phyloP scores from a whole-genome alignment of 2,888 invertebrate genomes.

The Andrena minutula region DNA sequence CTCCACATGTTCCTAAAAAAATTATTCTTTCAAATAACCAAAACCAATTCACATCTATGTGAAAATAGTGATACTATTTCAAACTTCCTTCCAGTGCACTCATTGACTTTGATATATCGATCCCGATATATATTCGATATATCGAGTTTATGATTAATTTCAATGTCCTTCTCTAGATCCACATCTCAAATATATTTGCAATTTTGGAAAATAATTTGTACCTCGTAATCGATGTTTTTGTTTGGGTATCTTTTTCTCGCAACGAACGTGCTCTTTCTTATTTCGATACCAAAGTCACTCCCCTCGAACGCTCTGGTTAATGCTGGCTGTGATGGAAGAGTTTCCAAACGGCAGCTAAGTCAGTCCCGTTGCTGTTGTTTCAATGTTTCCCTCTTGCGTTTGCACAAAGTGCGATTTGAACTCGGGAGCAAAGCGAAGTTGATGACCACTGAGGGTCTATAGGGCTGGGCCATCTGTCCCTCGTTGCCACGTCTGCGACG shows the following conservation, averaged over 20 bases:
- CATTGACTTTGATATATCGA: background rate
- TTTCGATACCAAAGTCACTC: slow-evolving; percentile 4
- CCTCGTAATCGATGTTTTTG: slow-evolving; percentile 15
- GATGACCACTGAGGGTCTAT: slow-evolving; percentile 62
- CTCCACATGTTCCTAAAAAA: background rate
- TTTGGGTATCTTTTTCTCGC: slow-evolving; percentile 7
- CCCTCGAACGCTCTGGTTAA: slow-evolving; percentile 1
- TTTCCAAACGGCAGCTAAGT: slow-evolving; percentile 6
- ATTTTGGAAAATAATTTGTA: background rate
- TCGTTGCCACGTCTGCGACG: slow-evolving; percentile 78
- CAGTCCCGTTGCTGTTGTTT: slow-evolving; percentile 8
- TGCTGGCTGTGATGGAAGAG: slow-evolving; percentile 14
- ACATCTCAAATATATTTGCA: background rate
- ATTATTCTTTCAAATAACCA: background rate
- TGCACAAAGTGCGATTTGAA: slow-evolving; percentile 38
- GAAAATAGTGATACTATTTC: background rate
- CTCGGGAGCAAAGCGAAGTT: slow-evolving; percentile 45
- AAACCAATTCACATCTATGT: background rate
- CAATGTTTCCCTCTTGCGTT: slow-evolving; percentile 1
- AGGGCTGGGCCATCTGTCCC: slow-evolving; percentile 77
- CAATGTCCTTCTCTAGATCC: background rate
- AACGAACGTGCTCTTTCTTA: background rate
- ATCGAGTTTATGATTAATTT: background rate
- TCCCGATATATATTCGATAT: background rate
- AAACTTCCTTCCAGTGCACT: background rate